Base-by-base conservation (phyloP, 2,797 vertebrate species). In the Anableps anableps region DNA sequence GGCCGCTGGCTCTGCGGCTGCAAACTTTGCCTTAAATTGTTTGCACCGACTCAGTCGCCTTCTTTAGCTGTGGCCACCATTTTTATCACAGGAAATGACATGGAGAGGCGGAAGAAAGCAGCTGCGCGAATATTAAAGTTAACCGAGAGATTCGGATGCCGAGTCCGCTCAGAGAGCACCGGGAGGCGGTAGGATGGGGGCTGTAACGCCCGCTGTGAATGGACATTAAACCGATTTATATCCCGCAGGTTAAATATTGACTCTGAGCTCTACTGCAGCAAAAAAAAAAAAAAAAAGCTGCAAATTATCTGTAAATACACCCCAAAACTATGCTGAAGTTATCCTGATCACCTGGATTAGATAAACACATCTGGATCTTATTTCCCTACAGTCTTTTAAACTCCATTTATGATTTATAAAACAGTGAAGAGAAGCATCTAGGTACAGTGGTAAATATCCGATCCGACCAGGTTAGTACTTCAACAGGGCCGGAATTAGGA, bases 21-120 rank as follows among this genome's bases (percentile, higher is more conserved):
- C 85, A 89, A 95, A 95, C 90, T 95, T 95, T 86, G 78, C 77
- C 73, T 85, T 86, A 48, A 92, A 88, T 85, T 87, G 21, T 88
- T 85, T 90, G 93, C 95, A 93, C 90, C 94, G 94, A 96, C 94
- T 96, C 96, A 93, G 94, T 95, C 91, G 95, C 96, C 96, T 96
- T 96, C 94, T 91, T 95, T 94, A 95, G 96, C 97, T 96, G 95
- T 96, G 97, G 96, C 97, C 97, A 97, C 97, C 97, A 98, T 98
- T 93, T 97, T 97, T 96, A 97, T 95, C 96, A 97, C 97, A 97
- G 98, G 98, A 99, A 98, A 97, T 98, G 98, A 99, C 97, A 97
- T 97, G 95, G 94, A 97, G 94, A 96, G 96, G 97, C 97, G 97
- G 97, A 97, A 97, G 97, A 97, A 96, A 97, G 96, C 94, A 84